A percentile compares a stretch with the other conserved stretches of the same genome.
Evolutionary conservation across 92 coral and sea anemone species (phyloP).

Genomic region (Desmophyllum pertusum): DNA sequence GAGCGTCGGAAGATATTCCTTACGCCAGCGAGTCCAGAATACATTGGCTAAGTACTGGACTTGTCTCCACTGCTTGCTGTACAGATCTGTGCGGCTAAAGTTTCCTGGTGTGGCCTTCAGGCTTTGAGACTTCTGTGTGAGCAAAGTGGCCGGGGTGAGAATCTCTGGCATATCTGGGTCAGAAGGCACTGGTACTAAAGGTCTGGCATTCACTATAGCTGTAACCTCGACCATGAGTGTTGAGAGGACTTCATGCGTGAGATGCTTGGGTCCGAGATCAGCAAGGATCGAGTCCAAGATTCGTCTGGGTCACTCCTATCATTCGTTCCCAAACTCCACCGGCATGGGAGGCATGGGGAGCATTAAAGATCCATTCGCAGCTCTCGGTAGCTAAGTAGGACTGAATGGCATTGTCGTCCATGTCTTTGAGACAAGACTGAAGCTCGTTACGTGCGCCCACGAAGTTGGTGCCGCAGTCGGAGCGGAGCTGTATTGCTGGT

Average conservation of each 20-base stretch:
- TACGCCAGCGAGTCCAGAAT: conserved; percentile 47
- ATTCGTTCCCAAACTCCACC: conserved; percentile 38
- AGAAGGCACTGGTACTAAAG: conserved; percentile 26
- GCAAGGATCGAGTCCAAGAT: conserved; percentile 35
- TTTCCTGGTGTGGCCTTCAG: conserved; percentile 27
- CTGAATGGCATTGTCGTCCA: conserved; percentile 14
- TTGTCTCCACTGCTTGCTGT: conserved; percentile 46
- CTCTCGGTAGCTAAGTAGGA: conserved; percentile 4
- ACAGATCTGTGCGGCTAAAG: conserved; percentile 18
- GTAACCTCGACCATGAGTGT: conserved; percentile 46
- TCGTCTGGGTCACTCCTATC: conserved; percentile 34
- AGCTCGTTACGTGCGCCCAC: conserved; percentile 38
- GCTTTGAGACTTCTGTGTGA: conserved; percentile 30
- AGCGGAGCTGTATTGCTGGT: conserved; percentile 31
- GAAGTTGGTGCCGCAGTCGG: conserved; percentile 44
- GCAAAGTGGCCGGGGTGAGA: conserved; percentile 43
- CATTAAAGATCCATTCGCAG: conserved; percentile 38
- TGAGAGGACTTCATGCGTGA: conserved; percentile 33
- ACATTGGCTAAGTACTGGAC: conserved; percentile 4
- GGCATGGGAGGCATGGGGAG: conserved; percentile 34
- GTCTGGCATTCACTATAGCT: conserved; percentile 47
- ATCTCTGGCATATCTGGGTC: conserved; percentile 46
- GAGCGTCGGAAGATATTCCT: conserved; percentile 34
- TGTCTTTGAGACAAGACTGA: background rate
- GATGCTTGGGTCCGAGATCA: conserved; percentile 16